Evolutionary conservation across 53 echinoderm and acorn worm species (phyloP), one percentile per base, ranked within the genome.

Genomic region (Patiria pectinifera): DNA sequence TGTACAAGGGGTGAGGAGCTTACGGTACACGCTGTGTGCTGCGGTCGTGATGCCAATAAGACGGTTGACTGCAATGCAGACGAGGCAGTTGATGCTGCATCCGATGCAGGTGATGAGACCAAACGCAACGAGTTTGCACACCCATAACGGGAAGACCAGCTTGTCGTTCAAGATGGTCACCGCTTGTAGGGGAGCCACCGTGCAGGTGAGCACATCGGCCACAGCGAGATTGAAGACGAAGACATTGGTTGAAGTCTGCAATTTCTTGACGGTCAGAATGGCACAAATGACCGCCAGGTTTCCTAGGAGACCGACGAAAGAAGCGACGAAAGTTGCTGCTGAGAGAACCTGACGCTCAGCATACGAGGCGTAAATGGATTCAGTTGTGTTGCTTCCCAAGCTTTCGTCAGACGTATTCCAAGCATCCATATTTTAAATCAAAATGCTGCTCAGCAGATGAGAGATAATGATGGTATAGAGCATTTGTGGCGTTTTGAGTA

Each of bases 1-100:
- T 10, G 93, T 85, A 25, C 83, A 75, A 22, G 93, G 90, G 2
- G 81, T 93, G 93, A 93, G 94, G 35, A 97, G 86, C 44, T 25
- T 83, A 4, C 59, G 75, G 44, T 69, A 83, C 6, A 53, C 4
- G n/a, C 61, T 80, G 14, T 48, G 11, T 5, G 35, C 25, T 47
- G 19, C 21, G 22, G 62, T 70, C 4, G 91, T 91, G 59, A 91
- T 83, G 6, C 80, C 72, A 11, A 91, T 23, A 21, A 83, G 60
- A 19, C 91, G 91, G 43, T 91, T 83, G 59, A 91, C 66, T 9
- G 91, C 83, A 18, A 91, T 91, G 21, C 83, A 72, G 4, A 75
- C 71, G 4, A 91, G 66, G 4, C 82, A 82, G 83, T 91, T 91
- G 9, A 83, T 74, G 61, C 91, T 91, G 18, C 83, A 43, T 3